These are phyloP conservation scores for Chelmon rostratus DNA, from an alignment of 2,797 vertebrate genomes.

Conservation along the genomic window DNA sequence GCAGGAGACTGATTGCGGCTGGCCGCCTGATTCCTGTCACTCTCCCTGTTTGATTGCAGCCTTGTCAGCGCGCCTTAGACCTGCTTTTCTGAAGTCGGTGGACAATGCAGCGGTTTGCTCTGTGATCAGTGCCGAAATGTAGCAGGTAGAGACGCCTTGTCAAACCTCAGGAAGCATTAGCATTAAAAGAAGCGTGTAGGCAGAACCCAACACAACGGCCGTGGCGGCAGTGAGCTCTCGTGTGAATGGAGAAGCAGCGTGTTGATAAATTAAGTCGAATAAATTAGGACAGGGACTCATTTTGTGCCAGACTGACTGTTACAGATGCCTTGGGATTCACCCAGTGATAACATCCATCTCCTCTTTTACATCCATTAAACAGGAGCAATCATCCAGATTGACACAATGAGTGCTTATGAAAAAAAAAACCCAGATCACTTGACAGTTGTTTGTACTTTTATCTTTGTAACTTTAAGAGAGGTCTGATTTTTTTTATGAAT, in stretches of 20 bases:
- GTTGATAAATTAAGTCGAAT: slow-evolving; percentile 73
- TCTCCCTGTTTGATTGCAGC: slow-evolving; percentile 57
- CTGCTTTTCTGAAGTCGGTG: slow-evolving; percentile 39
- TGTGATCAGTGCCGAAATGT: slow-evolving; percentile 51
- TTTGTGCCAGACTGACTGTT: slow-evolving; percentile 73
- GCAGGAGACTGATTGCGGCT: slow-evolving; percentile 54
- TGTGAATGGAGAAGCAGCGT: slow-evolving; percentile 43
- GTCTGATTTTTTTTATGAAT: too few species aligned
- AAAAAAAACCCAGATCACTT: slow-evolving; percentile 45
- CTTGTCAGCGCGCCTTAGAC: slow-evolving; percentile 39
- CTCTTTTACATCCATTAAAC: slow-evolving; percentile 68
- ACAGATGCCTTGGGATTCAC: slow-evolving; percentile 75
- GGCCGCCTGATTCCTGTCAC: slow-evolving; percentile 44
- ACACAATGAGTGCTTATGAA: slow-evolving; percentile 77
- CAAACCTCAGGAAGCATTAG: slow-evolving; percentile 37
- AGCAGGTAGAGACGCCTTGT: slow-evolving; percentile 19
- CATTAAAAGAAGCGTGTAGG: slow-evolving; percentile 45
- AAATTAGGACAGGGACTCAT: slow-evolving; percentile 79
- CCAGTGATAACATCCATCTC: slow-evolving; percentile 64
- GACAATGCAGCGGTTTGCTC: slow-evolving; percentile 38
- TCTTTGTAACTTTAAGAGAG: too few species aligned
- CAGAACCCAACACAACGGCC: slow-evolving; percentile 31
- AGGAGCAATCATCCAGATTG: slow-evolving; percentile 77
- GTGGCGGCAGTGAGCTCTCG: slow-evolving; percentile 20
- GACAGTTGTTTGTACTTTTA: not conserved